Percentiles rank a stretch among this genome's conserved stretches.
Conservation (phyloP, 2,888 invertebrate species). For the Chrysolina americana region DNA sequence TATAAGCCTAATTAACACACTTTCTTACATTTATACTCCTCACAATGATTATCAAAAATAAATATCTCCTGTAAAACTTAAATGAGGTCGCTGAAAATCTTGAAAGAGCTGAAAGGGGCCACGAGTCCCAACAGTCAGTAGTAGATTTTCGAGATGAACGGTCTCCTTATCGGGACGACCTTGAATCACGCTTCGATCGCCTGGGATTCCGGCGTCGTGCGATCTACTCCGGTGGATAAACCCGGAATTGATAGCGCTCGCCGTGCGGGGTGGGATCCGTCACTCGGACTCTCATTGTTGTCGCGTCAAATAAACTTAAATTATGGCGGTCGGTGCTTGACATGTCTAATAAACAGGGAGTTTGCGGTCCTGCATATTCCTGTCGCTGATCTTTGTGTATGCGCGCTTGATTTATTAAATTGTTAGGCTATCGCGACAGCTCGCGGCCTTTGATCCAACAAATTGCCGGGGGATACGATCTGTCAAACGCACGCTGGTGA, state of each 20-base stretch:
- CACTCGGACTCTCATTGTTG: conserved; percentile 23
- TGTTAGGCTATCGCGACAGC: conserved; percentile 10
- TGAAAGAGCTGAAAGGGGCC: no score
- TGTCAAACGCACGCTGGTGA: not conserved
- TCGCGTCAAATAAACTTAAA: conserved; percentile 33
- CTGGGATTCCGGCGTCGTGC: not conserved
- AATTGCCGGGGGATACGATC: not conserved
- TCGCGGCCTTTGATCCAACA: conserved; percentile 14
- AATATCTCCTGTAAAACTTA: no score
- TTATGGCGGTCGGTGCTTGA: conserved; percentile 29
- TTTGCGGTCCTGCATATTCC: conserved; percentile 18
- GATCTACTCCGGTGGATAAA: conserved; percentile 1
- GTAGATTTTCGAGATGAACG: no score
- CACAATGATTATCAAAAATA: no score
- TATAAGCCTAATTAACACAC: no score
- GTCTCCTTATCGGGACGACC: not conserved
- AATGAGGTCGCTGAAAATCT: no score
- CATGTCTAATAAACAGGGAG: conserved; percentile 32
- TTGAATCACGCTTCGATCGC: not conserved
- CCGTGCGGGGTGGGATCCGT: conserved; percentile 11
- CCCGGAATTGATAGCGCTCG: conserved; percentile 13
- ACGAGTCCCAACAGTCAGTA: no score
- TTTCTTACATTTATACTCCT: no score
- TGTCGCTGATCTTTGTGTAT: conserved; percentile 20
- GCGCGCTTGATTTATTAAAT: conserved; percentile 16